Evolutionary conservation across 2,113 vertebrate species (phyloP).

Genomic region (Cyanoderma ruficeps): DNA sequence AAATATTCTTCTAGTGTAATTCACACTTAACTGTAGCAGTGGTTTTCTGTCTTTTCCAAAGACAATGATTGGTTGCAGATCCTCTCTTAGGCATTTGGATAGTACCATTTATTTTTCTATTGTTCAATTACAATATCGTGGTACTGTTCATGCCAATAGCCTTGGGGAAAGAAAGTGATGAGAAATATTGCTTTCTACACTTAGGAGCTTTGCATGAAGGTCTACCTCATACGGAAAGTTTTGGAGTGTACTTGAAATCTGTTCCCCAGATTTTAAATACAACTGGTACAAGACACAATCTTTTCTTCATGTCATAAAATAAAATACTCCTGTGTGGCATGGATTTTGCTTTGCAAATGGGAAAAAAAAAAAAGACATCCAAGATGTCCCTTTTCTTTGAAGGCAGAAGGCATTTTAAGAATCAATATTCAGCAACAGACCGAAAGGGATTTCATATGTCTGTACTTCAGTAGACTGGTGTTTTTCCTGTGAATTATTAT

Average conservation of each 20-base stretch:
- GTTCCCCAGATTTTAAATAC: background rate
- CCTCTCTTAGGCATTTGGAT: background rate
- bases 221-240: background rate
- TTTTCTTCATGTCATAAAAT: background rate
- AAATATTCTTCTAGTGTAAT: background rate
- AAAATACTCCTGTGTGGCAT: background rate
- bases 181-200: background rate
- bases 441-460: background rate
- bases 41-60: background rate
- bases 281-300: background rate
- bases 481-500: background rate
- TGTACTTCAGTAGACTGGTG: background rate
- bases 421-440: background rate
- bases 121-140: background rate
- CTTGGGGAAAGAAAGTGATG: background rate
- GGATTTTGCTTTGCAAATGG: background rate
- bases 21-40: background rate
- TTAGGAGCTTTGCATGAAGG: background rate
- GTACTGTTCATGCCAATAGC: background rate
- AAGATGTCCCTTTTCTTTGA: background rate
- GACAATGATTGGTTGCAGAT: background rate
- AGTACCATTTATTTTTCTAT: background rate
- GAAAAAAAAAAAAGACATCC: background rate
- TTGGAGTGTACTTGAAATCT: background rate
- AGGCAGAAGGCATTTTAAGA: background rate